Evolutionary conservation across 2,797 vertebrate genomes (phyloP).

Genomic region (Sylvilagus floridanus): DNA sequence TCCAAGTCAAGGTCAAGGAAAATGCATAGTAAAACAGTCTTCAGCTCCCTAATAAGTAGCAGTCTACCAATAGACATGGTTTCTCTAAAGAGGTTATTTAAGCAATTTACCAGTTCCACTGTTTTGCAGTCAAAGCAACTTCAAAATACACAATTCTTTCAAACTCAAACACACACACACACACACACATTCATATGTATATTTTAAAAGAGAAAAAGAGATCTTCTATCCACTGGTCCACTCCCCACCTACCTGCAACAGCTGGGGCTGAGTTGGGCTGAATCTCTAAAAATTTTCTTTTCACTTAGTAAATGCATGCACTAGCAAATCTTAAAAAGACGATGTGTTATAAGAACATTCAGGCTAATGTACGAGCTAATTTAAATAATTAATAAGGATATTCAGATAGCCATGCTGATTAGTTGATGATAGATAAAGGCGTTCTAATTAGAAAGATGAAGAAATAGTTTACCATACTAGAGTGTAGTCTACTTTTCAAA

Average conservation of each 20-base stretch:
- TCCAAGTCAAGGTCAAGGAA: conserved; percentile 56
- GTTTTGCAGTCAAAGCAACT: conserved; percentile 56
- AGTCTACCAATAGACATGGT: conserved; percentile 17
- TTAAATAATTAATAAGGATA: conserved; percentile 24
- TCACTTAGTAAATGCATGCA: not conserved
- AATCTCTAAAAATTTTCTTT: not conserved
- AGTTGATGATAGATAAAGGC: not conserved
- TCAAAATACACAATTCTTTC: too few relatives aligned
- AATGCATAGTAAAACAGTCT: conserved; percentile 2
- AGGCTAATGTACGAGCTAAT: not conserved
- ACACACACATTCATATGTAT: too few relatives aligned
- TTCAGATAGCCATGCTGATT: conserved; percentile 10
- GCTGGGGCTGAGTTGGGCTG: too few relatives aligned
- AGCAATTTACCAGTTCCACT: not conserved
- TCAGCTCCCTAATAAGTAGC: not conserved
- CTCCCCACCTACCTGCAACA: too few relatives aligned
- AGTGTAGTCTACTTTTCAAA: not conserved
- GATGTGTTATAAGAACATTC: conserved; percentile 5
- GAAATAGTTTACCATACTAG: not conserved
- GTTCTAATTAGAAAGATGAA: not conserved
- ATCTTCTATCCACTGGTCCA: too few relatives aligned
- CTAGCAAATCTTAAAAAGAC: not conserved
- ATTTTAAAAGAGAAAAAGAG: too few relatives aligned
- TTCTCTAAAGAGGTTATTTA: conserved; percentile 21
- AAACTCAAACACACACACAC: too few relatives aligned